Conservation (phyloP, 2,113 vertebrate genomes). For the Arizona elegans region DNA sequence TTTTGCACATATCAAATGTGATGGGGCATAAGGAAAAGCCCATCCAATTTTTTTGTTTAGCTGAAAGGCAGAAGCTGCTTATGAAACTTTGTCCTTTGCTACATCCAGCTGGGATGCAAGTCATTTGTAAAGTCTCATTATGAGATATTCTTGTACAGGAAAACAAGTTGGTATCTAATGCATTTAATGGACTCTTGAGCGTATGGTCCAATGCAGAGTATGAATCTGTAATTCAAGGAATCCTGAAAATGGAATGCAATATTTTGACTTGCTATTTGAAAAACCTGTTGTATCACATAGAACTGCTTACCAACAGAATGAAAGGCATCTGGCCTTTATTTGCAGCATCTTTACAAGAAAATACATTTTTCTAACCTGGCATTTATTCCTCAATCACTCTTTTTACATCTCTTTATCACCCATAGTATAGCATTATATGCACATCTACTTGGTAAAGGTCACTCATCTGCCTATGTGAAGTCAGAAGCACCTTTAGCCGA, state of each 20-base stretch:
- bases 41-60: not conserved
- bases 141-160: not conserved
- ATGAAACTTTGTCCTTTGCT: not conserved
- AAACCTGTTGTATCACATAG: not conserved
- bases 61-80: not conserved
- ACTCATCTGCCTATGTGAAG: not conserved
- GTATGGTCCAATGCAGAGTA: not conserved
- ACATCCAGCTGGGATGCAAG: not conserved
- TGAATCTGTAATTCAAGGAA: not conserved
- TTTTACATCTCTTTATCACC: not conserved
- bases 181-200: not conserved
- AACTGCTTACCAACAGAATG: not conserved
- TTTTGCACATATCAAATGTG: not conserved
- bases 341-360: not conserved
- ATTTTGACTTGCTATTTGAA: not conserved
- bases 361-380: not conserved
- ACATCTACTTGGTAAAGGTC: not conserved
- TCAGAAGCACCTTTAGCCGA: not conserved
- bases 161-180: not conserved
- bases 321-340: not conserved
- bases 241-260: not conserved
- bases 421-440: not conserved
- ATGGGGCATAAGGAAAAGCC: not conserved
- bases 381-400: not conserved
- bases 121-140: not conserved